phyloP scores from a whole-genome alignment of 2,797 vertebrate species.

The Coranthus polyacanthus region DNA sequence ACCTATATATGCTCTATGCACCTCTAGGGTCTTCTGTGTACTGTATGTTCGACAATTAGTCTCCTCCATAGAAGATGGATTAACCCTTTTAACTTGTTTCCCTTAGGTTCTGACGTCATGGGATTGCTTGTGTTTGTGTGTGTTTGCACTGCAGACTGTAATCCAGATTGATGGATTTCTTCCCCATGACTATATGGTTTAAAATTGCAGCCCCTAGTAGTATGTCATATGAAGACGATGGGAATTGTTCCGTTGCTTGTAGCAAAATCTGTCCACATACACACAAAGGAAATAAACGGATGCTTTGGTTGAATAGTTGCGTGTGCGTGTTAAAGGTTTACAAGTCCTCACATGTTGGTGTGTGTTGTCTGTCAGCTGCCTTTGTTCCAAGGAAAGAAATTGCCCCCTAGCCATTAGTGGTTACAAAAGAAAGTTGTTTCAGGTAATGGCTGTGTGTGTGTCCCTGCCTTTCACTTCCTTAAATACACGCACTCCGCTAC shows the following conservation, averaged over 20 bases:
- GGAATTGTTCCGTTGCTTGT: conserved; percentile 51
- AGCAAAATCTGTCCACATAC: conserved; percentile 27
- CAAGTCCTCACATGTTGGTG: conserved; percentile 25
- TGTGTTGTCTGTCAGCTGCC: conserved; percentile 40
- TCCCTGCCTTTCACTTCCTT: conserved; percentile 44
- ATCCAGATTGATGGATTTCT: conserved; percentile 60
- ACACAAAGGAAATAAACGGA: conserved; percentile 22
- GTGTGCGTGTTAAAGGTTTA: background rate
- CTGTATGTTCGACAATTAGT: conserved; percentile 50
- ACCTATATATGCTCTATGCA: conserved; percentile 27
- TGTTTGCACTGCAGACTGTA: background rate
- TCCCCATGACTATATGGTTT: conserved; percentile 56
- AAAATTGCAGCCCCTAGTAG: conserved; percentile 56
- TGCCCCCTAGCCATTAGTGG: conserved; percentile 56
- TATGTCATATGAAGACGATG: conserved; percentile 49
- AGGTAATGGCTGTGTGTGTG: conserved; percentile 65
- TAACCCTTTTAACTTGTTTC: conserved; percentile 72
- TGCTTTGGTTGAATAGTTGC: conserved; percentile 9
- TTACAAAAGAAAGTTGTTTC: conserved; percentile 73
- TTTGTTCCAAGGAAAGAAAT: conserved; percentile 67
- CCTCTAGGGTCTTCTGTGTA: conserved; percentile 47
- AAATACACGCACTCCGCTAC: conserved; percentile 4
- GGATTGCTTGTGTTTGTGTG: conserved; percentile 16
- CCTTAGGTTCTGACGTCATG: conserved; percentile 51
- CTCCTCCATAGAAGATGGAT: conserved; percentile 62